phyloP scores from a whole-genome alignment of 2,888 invertebrate species.

The Horisme vitalbata region DNA sequence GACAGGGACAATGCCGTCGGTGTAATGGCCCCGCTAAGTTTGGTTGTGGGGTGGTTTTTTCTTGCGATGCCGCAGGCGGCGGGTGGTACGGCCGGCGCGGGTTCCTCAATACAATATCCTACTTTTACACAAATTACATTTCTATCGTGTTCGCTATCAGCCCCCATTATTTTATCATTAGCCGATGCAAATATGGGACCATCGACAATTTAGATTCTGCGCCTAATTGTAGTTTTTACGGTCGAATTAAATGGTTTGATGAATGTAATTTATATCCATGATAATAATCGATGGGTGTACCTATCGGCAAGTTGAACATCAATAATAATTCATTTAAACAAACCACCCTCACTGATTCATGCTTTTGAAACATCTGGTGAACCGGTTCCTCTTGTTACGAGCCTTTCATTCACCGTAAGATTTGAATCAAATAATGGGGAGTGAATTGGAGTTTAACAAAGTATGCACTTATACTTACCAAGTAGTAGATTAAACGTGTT shows the following conservation, averaged over 20 bases:
- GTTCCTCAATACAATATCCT: conserved; percentile 63
- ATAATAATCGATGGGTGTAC: conserved; percentile 27
- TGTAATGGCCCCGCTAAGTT: conserved; percentile 59
- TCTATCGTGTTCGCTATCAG: conserved; percentile 77
- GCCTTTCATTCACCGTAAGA: neutral
- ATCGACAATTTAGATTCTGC: conserved; percentile 54
- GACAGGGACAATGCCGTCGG: conserved; percentile 43
- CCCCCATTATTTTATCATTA: conserved; percentile 81
- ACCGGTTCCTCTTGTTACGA: conserved; percentile 24
- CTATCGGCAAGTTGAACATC: conserved; percentile 29
- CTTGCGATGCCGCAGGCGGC: conserved; percentile 54
- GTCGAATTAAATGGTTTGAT: conserved; percentile 30
- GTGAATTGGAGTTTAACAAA: no score
- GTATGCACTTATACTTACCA: no score
- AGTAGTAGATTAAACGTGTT: no score
- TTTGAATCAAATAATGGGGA: neutral
- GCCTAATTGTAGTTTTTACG: conserved; percentile 48
- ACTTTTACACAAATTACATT: conserved; percentile 80
- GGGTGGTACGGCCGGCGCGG: conserved; percentile 69
- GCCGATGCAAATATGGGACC: conserved; percentile 65
- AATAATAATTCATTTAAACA: conserved; percentile 45
- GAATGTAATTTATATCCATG: conserved; percentile 24
- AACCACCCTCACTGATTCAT: conserved; percentile 31
- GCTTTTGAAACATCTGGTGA: conserved; percentile 35
- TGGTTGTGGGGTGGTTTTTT: conserved; percentile 74